Base-by-base conservation (phyloP, 2,888 invertebrate genomes). In the Scaptomyza caliginosa region DNA sequence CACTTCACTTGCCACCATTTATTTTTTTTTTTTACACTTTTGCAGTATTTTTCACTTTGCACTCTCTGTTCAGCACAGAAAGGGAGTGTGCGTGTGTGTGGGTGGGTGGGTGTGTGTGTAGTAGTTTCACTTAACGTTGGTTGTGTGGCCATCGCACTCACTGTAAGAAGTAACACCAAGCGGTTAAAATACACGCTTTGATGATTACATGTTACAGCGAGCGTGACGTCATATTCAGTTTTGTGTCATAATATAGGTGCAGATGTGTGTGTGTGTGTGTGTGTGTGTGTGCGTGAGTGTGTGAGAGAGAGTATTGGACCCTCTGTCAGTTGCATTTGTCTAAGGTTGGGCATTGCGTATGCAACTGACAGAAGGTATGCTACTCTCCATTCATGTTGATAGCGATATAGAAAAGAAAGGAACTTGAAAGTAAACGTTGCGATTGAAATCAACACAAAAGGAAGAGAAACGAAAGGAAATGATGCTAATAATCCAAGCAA, bases 81-180 rank as follows among this genome's bases (percentile, higher is more conserved):
- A 13, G 30, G 2, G 32, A 6, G 13, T 13, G 32, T 13, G 13
- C 4, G 13, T 6, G 13, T 3, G 13, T 16, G 26, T 26, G 2
- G 21, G 21, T 3, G 21, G 21, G 21, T 3, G 21, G 21, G 21
- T 3, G 32, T 16, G 26, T 26, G 2, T 28, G 8, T 32, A 30
- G 2, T 38, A 19, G 38, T 11, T 64, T 48, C 38, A 45, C 30
- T 30, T 36, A 38, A 17, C n/a, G 45, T 16, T 52, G 42, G 17
- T 42, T 40, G n/a, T 63, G n/a, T 51, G 51, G 23, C 50, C 77
- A 84, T 92, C 93, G 94, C 93, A 93, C 94, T 96, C 96, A 96
- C 96, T 96, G 96, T 96, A 96, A 97, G 96, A 96, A 96, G 96
- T 96, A 97, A 97, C 96, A 97, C 96, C 96, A 97, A 96, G 95